A percentile compares a stretch with the other conserved stretches of the same genome.
Evolutionary conservation across 1,140 invertebrate species (phyloP).

Genomic region (Penaeus chinensis): DNA sequence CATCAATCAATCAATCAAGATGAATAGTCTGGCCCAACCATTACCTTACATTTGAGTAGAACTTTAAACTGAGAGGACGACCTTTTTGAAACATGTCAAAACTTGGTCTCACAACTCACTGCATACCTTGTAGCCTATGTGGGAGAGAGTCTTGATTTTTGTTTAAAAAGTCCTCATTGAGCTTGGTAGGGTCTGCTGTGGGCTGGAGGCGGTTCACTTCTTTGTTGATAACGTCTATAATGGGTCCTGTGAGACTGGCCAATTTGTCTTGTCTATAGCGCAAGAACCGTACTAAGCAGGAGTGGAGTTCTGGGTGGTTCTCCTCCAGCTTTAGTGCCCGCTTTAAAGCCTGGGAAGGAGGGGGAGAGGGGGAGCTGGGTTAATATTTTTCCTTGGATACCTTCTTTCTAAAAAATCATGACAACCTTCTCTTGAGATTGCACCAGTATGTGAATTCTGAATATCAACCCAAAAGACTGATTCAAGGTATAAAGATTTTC

Average conservation of each 20-base stretch:
- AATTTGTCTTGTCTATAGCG: conserved; percentile 68
- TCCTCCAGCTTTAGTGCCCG: conserved; percentile 81
- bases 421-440: too few relatives aligned
- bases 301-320: conserved; percentile 83
- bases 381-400: neutral
- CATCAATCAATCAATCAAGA: too few relatives aligned
- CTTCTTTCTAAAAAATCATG: too few relatives aligned
- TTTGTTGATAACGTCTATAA: conserved; percentile 80
- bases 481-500: too few relatives aligned
- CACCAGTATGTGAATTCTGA: too few relatives aligned
- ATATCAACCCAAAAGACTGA: too few relatives aligned
- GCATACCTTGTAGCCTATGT: conserved; percentile 77
- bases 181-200: conserved; percentile 73
- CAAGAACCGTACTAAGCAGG: conserved; percentile 83
- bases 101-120: too few relatives aligned
- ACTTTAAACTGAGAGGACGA: too few relatives aligned
- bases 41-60: too few relatives aligned
- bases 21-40: neutral
- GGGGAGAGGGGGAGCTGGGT: conserved; percentile 1
- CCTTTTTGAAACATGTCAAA: too few relatives aligned
- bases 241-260: conserved; percentile 63
- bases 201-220: conserved; percentile 78
- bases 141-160: conserved; percentile 75
- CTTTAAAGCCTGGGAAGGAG: conserved; percentile 79
- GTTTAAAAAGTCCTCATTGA: conserved; percentile 80